phyloP scores from a whole-genome alignment of 2,888 invertebrate genomes.

The Ethmia dodecea region DNA sequence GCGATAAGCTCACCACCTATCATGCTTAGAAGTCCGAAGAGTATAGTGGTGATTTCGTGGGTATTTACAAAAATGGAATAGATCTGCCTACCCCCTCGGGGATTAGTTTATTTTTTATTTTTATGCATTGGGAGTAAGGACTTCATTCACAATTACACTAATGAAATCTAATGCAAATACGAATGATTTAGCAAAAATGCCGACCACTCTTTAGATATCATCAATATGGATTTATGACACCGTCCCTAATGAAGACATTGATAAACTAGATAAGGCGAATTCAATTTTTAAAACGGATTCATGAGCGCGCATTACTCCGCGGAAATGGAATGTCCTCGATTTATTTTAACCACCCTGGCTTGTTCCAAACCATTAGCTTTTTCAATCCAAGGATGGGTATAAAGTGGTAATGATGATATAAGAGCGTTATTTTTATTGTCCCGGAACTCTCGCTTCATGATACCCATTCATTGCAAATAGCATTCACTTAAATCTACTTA shows the following conservation, averaged over 20 bases:
- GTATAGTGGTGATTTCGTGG: too few relatives aligned
- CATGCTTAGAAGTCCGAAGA: too few relatives aligned
- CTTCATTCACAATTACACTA: too few relatives aligned
- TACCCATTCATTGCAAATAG: background rate
- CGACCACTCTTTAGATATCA: too few relatives aligned
- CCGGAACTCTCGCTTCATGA: slow-evolving; percentile 2
- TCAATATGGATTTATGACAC: background rate
- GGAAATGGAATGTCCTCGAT: slow-evolving; percentile 71
- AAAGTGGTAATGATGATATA: slow-evolving; percentile 55
- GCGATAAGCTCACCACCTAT: too few relatives aligned
- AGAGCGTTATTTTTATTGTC: slow-evolving; percentile 22
- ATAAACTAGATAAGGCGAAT: slow-evolving; percentile 37
- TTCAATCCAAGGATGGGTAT: slow-evolving; percentile 65
- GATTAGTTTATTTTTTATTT: too few relatives aligned
- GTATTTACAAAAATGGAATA: too few relatives aligned
- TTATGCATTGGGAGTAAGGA: too few relatives aligned
- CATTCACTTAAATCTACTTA: background rate
- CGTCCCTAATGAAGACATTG: slow-evolving; percentile 23
- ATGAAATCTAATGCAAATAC: too few relatives aligned
- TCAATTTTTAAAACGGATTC: slow-evolving; percentile 56
- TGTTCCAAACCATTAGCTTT: slow-evolving; percentile 71
- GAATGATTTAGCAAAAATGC: too few relatives aligned
- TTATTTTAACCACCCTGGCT: slow-evolving; percentile 66
- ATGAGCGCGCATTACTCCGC: slow-evolving; percentile 50
- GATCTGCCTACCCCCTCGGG: too few relatives aligned